Evolutionary conservation across 2,888 invertebrate species (phyloP), one percentile per base, ranked within the genome.

Genomic region (Cephus pulcher): DNA sequence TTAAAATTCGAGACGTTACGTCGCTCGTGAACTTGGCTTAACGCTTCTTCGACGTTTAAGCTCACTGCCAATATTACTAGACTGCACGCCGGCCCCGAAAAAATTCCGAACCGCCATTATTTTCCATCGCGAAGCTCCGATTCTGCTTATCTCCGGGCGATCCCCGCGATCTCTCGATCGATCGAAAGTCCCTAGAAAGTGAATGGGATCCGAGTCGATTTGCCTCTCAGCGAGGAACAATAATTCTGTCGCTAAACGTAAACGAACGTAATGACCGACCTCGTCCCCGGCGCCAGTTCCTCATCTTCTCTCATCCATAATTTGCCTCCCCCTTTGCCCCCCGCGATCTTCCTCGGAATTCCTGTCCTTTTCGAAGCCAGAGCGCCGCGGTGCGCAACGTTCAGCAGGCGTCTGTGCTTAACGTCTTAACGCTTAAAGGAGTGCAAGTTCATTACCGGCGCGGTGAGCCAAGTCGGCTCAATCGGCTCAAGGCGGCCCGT

Each of bases 401-500:
- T 88, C 88, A 88, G 85, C 83, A 82, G 86, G 56, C 56, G 56
- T 56, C 56, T 23, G 9, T 23, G 56, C 56, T 56, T 23, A 56
- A 56, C 9, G 23, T 23, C 56, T 33, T 33, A 33, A 33, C 33
- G 33, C 33, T 33, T 33, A 33, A 33, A 56, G 23, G 56, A 56
- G 56, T 79, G 85, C 88, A 88, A 88, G 89, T 89, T 89, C 89
- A 89, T 88, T 88, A 89, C 86, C 88, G 82, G 82, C 75, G 77
- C 40, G 78, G 78, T 76, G 76, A 78, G 40, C 34, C 33, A 32
- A 70, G 56, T 4, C 23, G 56, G 23, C 71, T 32, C 71, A 9
- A 71, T 4, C 23, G 40, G 23, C 71, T 32, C 71, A 33, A 71
- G 71, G 71, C 71, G 32, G 71, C 33, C 40, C 6, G 83, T 84